Evolutionary conservation across 2,888 invertebrate genomes (phyloP).

Genomic region (Anodontia alba): DNA sequence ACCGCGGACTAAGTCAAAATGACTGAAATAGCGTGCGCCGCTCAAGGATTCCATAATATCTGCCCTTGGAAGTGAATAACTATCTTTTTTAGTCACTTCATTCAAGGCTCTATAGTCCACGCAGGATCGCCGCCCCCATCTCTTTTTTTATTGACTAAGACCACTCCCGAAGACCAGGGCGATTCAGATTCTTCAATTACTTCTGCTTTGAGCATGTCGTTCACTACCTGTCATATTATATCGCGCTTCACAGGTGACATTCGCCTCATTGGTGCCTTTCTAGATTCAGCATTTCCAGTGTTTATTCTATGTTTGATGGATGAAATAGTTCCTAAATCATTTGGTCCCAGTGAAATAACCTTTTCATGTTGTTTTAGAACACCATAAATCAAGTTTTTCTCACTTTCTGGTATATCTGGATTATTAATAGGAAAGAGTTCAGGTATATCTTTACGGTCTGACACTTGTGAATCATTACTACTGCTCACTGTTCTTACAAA

Average conservation of each 20-base stretch:
- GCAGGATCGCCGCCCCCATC: slow-evolving; percentile 16
- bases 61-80: slow-evolving; percentile 4
- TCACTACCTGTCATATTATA: slow-evolving; percentile 15
- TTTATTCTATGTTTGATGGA: slow-evolving; percentile 18
- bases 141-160: slow-evolving; percentile 18
- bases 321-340: slow-evolving; percentile 6
- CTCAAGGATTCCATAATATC: slow-evolving; percentile 24
- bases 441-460: background rate
- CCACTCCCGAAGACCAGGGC: slow-evolving; percentile 16
- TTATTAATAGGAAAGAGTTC: slow-evolving; percentile 13
- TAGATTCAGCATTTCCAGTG: slow-evolving; percentile 21
- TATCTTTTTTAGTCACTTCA: slow-evolving; percentile 1
- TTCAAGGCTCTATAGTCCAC: slow-evolving; percentile 12
- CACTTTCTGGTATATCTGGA: slow-evolving; percentile 7
- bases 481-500: background rate
- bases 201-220: slow-evolving; percentile 15
- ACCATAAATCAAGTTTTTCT: slow-evolving; percentile 14
- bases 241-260: slow-evolving; percentile 13
- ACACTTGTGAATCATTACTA: background rate
- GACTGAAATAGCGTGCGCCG: slow-evolving; percentile 4
- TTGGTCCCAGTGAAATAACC: slow-evolving; percentile 17
- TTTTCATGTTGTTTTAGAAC: background rate
- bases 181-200: slow-evolving; percentile 21
- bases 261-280: slow-evolving; percentile 17
- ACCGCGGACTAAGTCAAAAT: slow-evolving; percentile 21